A percentile compares a stretch with the other conserved stretches of the same genome.
Evolutionary conservation across 1,140 invertebrate species (phyloP).

Genomic region (Neodiprion fabricii): DNA sequence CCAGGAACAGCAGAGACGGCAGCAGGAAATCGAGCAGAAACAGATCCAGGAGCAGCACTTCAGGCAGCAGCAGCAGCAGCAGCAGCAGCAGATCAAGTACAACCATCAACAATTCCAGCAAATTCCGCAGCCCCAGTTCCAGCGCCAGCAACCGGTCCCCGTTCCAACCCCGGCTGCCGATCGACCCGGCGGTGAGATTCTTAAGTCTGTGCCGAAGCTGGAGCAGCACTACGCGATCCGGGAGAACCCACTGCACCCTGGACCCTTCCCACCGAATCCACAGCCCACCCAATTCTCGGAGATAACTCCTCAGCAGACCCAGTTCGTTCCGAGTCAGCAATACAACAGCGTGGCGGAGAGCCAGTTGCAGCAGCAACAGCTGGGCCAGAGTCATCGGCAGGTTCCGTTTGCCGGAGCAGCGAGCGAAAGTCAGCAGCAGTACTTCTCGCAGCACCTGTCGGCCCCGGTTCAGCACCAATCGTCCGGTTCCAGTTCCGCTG

Average conservation of each 20-base stretch:
- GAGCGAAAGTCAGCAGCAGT: conserved; percentile 36
- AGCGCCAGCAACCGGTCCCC: conserved; percentile 42
- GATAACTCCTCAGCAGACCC: conserved; percentile 33
- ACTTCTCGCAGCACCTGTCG: conserved; percentile 40
- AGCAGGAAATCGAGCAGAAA: conserved; percentile 48
- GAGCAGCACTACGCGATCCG: conserved; percentile 72
- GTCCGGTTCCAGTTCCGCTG: conserved; percentile 15
- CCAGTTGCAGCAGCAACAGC: conserved; percentile 57
- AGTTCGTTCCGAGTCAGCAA: conserved; percentile 35
- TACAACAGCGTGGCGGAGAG: conserved; percentile 54
- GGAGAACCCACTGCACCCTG: conserved; percentile 57
- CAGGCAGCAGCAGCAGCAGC: conserved; percentile 47
- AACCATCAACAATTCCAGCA: conserved; percentile 52
- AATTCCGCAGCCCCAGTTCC: conserved; percentile 42
- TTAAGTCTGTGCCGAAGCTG: conserved; percentile 76
- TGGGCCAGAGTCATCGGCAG: conserved; percentile 21
- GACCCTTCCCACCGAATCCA: conserved; percentile 54
- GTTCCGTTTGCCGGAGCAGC: conserved; percentile 20
- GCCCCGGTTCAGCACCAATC: conserved; percentile 36
- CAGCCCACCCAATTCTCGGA: conserved; percentile 26
- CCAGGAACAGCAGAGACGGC: conserved; percentile 60
- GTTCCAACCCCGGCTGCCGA: conserved; percentile 60
- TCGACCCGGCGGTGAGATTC: conserved; percentile 70
- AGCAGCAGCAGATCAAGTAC: conserved; percentile 38
- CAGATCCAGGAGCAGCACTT: conserved; percentile 50